Evolutionary conservation across 1,140 invertebrate species (phyloP), one percentile per base, ranked within the genome.

Genomic region (Nephila pilipes): DNA sequence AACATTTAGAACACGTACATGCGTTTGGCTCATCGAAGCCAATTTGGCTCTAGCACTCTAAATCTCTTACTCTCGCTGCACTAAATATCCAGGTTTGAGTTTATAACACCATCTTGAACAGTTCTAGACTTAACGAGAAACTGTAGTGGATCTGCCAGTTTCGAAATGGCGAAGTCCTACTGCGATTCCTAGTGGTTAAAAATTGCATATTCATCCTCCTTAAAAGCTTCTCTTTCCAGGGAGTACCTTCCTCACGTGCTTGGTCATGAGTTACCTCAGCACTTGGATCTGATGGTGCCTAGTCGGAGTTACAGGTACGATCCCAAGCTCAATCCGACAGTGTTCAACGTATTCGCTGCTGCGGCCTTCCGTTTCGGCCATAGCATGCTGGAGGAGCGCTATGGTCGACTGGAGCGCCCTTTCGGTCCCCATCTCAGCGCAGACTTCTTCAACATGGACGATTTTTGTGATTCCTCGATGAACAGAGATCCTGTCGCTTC

Each of bases 311-410:
- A 91, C n/a, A 91, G 75, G 14, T 99, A 99, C 95, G 96, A 97
- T 94, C 96, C 97, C 0, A 96, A 97, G 57, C 91, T 98, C 0
- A 97, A 99, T 95, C 97, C 99, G 1, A 97, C 97, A 8, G 97
- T 99, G 94, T 97, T 98, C 0, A 99, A 99, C 95, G 98, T 98
- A 57, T 99, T 99, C 96, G 98, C 99, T 1, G 99, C 99, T 0
- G 99, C 98, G 46, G 99, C 99, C 10, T 96, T 99, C 22, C 96
- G 99, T 85, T 99, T 99, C 95, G 99, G 99, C 0, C 99, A 99
- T 95, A 98, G 98, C 1, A 96, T 99, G 57, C 99, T 99, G n/a
- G 69, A 65, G 3, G 36, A 58, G 8, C 80, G 29, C 5, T 79
- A 90, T 22, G 46, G 22, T 16, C 46, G 90, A 1, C 10, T 16